Conservation (phyloP, 2,113 vertebrate species). For the Psammodynastes pulverulentus region DNA sequence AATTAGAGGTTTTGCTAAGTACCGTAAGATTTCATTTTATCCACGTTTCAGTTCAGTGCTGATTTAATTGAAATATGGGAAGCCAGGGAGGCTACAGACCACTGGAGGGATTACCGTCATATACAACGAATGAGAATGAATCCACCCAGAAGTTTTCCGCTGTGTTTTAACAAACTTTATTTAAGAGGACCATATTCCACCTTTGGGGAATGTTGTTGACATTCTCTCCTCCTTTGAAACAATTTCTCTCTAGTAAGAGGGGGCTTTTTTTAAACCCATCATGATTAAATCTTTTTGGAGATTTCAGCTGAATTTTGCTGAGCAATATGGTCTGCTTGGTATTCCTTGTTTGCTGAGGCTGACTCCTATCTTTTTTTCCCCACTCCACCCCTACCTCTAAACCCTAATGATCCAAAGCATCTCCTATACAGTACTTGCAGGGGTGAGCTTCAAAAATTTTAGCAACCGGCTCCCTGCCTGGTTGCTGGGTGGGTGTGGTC, state of each 20-base stretch:
- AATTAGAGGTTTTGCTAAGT: constrained; percentile 75
- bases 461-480: no score
- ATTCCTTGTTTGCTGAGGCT: background rate
- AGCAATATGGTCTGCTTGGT: background rate
- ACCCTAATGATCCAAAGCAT: background rate
- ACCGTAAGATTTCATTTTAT: constrained; percentile 75
- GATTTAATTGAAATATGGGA: background rate
- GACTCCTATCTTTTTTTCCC: background rate
- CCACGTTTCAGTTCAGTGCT: constrained; percentile 69
- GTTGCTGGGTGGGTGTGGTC: no score
- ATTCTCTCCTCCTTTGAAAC: background rate
- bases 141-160: background rate
- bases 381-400: background rate
- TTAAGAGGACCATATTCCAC: background rate
- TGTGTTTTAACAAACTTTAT: background rate
- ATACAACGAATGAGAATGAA: background rate
- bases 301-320: background rate
- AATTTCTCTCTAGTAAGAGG: background rate
- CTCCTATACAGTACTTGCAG: no score
- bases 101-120: background rate
- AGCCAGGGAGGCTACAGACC: background rate
- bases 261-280: background rate
- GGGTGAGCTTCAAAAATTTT: no score
- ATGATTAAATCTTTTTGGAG: background rate
- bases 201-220: background rate